Evolutionary conservation across 2,113 vertebrate species (phyloP).

Genomic region (Carassius auratus): DNA sequence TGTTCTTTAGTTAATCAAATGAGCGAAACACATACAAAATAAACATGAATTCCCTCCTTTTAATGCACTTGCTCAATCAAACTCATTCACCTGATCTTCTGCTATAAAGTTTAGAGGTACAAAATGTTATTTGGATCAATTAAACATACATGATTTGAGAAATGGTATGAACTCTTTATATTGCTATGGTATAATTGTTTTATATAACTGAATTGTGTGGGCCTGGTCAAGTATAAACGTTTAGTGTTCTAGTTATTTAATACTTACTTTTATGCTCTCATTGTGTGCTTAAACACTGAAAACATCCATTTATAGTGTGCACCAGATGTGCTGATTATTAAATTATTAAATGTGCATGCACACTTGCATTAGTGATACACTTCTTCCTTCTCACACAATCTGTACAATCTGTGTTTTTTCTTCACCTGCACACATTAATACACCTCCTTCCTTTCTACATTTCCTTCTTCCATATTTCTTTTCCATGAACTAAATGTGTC

Average conservation of each 20-base stretch:
- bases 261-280: neutral
- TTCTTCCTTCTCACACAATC: neutral
- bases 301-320: neutral
- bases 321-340: constrained; percentile 22
- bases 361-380: constrained; percentile 10
- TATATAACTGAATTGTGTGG: neutral
- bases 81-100: neutral
- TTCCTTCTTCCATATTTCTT: neutral
- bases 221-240: neutral
- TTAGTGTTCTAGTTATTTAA: constrained; percentile 5
- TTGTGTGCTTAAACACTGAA: neutral
- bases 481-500: neutral
- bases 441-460: neutral
- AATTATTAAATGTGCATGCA: neutral
- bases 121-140: neutral
- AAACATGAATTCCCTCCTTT: neutral
- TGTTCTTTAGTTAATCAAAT: neutral
- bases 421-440: neutral
- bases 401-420: neutral
- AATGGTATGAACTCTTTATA: neutral
- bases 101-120: neutral
- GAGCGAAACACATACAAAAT: neutral
- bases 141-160: neutral
- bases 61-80: neutral
- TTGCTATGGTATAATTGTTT: neutral